Conservation (phyloP, 2,113 vertebrate genomes). For the Platichthys flesus region DNA sequence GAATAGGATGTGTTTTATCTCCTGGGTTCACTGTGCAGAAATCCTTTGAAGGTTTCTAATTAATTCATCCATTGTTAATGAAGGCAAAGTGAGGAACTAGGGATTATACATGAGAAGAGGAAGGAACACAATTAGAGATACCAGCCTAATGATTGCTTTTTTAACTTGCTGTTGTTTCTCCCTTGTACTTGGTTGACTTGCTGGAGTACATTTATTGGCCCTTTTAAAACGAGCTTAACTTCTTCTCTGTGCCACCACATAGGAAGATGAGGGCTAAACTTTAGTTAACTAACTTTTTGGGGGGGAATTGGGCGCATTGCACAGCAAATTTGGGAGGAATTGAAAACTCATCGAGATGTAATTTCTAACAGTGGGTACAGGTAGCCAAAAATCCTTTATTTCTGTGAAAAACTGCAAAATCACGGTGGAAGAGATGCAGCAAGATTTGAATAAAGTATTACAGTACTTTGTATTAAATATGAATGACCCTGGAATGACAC, state of each 20-base stretch:
- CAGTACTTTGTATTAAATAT: no score
- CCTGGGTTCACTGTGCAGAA: constrained; percentile 81
- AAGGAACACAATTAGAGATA: constrained; percentile 87
- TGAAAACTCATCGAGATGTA: no score
- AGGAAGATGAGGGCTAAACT: constrained; percentile 13
- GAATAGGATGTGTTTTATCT: constrained; percentile 84
- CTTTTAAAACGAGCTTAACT: constrained; percentile 61
- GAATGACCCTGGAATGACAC: no score
- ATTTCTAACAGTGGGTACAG: no score
- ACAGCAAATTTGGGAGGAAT: no score
- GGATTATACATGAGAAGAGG: constrained; percentile 81
- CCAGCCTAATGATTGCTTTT: constrained; percentile 83
- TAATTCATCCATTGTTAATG: constrained; percentile 90
- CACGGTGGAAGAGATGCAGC: no score
- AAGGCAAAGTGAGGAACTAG: constrained; percentile 76
- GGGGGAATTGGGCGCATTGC: no score
- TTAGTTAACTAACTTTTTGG: constrained; percentile 9
- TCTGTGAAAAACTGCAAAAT: no score
- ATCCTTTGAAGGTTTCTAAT: constrained; percentile 87
- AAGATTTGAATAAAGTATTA: no score
- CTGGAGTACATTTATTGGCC: constrained; percentile 72
- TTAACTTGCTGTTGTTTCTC: constrained; percentile 72
- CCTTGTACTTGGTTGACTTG: constrained; percentile 70
- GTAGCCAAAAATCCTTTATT: no score
- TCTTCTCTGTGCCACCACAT: neutral